Conservation (phyloP, 2,113 vertebrate species). For the Saimiri boliviensis region DNA sequence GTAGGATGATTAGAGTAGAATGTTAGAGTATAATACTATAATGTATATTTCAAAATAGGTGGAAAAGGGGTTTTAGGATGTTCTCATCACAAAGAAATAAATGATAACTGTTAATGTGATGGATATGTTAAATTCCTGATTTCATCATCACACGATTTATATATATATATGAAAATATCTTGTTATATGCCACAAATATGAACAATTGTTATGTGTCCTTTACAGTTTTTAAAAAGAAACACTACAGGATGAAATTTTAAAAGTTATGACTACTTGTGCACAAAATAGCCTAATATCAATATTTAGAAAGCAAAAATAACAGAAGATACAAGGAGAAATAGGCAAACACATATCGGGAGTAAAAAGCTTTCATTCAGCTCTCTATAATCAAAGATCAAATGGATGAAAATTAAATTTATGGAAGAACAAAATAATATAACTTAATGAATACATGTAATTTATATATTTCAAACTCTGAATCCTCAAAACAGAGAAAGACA, state of each 20-base stretch:
- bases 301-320: not conserved
- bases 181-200: not conserved
- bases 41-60: not conserved
- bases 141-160: not conserved
- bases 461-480: not conserved
- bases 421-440: not conserved
- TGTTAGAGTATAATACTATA: not conserved
- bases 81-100: not conserved
- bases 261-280: not conserved
- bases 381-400: not conserved
- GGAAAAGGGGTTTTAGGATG: not conserved
- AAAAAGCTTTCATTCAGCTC: not conserved
- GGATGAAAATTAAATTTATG: slow-evolving; percentile 3
- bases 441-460: not conserved
- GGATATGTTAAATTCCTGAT: not conserved
- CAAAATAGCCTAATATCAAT: not conserved
- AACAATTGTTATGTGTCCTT: not conserved
- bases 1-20: not conserved
- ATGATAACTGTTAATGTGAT: not conserved
- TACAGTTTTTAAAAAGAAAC: not conserved
- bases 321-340: not conserved
- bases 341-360: not conserved
- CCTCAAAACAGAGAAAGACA: not conserved
- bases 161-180: not conserved
- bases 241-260: not conserved